Conservation (phyloP, 2,113 vertebrate genomes). For the Micronisus gabar region DNA sequence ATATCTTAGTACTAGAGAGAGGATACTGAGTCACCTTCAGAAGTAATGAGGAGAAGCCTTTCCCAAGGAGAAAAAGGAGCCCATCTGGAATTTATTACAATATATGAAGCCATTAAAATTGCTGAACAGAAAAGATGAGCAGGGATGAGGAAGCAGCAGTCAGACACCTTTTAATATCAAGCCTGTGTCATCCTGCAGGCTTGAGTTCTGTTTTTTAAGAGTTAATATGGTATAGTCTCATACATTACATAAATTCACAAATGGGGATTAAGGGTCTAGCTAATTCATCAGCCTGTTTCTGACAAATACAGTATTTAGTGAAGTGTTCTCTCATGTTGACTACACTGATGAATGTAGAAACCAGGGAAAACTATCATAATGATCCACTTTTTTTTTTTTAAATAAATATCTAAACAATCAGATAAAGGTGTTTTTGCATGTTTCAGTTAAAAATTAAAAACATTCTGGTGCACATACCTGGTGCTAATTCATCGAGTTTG, state of each 20-base stretch:
- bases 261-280: neutral
- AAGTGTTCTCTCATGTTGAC: neutral
- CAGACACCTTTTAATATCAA: neutral
- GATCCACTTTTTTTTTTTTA: neutral
- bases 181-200: neutral
- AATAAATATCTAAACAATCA: neutral
- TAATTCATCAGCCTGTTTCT: neutral
- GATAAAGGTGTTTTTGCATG: neutral
- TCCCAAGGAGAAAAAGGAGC: neutral
- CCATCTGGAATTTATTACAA: neutral
- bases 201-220: neutral
- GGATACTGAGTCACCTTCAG: neutral
- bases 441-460: neutral
- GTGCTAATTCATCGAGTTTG: neutral
- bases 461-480: fast-evolving
- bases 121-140: neutral
- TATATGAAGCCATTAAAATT: neutral
- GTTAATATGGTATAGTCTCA: neutral
- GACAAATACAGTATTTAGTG: neutral
- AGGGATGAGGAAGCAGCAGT: neutral
- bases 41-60: neutral
- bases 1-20: neutral
- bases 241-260: neutral
- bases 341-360: neutral
- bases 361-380: neutral